Evolutionary conservation across 1,140 invertebrate species (phyloP), one percentile per base, ranked within the genome.

Genomic region (Belonocnema kinseyi): DNA sequence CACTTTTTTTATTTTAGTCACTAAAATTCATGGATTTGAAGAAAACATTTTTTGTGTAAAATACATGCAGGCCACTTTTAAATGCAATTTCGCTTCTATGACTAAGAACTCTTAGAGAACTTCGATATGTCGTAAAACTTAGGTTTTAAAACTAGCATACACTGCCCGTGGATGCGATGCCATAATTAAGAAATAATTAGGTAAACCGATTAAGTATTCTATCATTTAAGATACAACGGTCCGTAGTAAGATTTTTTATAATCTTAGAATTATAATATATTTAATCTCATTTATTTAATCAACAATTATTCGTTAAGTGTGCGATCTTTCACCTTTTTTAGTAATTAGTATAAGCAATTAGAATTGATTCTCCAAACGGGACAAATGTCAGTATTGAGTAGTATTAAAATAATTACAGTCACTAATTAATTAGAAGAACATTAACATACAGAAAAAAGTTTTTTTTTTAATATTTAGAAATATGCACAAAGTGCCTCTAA

Each of bases 41-140:
- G 52, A 72, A 21, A 16, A 75, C 76, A 77, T 79, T 77, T 84
- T 82, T 82, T 83, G 46, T n/a, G 7, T 71, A 56, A 51, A 53
- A 71, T 19, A 82, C 77, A 85, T 83, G 87, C 87, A 88, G 87
- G 87, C 87, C 87, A 87, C 50, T 78, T 75, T 26, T 81, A 72
- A 84, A 86, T 88, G 87, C 87, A 88, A 88, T 88, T 81, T 76
- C 10, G 54, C 77, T 76, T 73, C 21, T 52, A 76, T 17, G 78
- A 58, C 13, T 4, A 74, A 72, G 77, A 74, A 75, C 76, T 26
- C 52, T 53, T 71, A 12, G 72, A 61, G 17, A 70, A 70, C 77
- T 72, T 76, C 17, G 72, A 74, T 61, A 54, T n/a, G 73, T 52
- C 8, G 17, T 54, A 58, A 50, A 26, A 61, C 16, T 50, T 58